phyloP scores from a whole-genome alignment of 1,140 invertebrate genomes.

The Calliopsis andreniformis region DNA sequence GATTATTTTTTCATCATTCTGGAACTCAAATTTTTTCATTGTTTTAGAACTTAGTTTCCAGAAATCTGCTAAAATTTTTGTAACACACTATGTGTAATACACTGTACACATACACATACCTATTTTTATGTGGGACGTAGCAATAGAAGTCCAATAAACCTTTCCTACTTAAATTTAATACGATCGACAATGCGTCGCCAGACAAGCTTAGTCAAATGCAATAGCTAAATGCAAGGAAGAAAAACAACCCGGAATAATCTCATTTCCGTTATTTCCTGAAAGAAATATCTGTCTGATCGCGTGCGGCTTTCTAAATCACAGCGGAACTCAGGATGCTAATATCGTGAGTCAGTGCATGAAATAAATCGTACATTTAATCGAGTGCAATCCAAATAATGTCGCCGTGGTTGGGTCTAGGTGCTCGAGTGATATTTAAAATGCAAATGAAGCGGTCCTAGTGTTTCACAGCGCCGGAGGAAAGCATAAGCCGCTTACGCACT shows the following conservation, averaged over 20 bases:
- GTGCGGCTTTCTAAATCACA: constrained; percentile 18
- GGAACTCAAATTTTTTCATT: no score
- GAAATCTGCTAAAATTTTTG: no score
- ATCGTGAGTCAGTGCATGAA: constrained; percentile 19
- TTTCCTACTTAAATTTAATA: no score
- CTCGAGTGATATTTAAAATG: constrained; percentile 45
- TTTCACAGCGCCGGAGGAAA: constrained; percentile 29
- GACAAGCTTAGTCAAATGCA: no score
- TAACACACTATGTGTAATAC: no score
- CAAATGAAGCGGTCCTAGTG: constrained; percentile 26
- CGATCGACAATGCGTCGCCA: no score
- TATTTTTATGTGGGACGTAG: no score
- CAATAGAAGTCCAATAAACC: no score
- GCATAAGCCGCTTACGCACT: constrained; percentile 30
- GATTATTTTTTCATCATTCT: no score
- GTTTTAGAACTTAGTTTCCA: no score
- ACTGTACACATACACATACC: no score
- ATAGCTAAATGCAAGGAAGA: not conserved
- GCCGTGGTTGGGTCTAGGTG: not conserved
- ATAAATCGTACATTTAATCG: constrained; percentile 21
- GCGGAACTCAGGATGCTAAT: not conserved
- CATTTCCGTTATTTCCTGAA: not conserved
- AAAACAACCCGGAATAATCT: not conserved
- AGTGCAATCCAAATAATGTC: constrained; percentile 26
- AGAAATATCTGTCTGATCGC: not conserved